phyloP scores from a whole-genome alignment of 2,888 invertebrate species.

The Nomada lathburiana region DNA sequence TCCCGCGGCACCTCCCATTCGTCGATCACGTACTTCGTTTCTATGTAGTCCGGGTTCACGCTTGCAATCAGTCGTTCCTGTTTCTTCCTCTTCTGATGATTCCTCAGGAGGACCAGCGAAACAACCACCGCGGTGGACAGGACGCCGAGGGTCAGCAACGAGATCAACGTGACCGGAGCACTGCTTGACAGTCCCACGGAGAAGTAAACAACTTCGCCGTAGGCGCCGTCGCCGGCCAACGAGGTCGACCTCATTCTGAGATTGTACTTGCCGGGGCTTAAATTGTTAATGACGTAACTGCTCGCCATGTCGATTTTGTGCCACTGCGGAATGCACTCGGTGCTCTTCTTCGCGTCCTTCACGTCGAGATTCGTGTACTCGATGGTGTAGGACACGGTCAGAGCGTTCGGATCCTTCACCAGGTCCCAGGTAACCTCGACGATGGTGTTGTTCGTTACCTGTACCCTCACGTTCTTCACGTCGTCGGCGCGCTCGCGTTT shows the following conservation, averaged over 20 bases:
- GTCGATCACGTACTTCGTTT: constrained; percentile 87
- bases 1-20: constrained; percentile 90
- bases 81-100: constrained; percentile 76
- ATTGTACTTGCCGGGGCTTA: constrained; percentile 87
- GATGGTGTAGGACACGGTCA: constrained; percentile 88
- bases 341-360: constrained; percentile 79
- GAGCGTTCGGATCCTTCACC: constrained; percentile 88
- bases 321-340: constrained; percentile 85
- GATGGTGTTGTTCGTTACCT: constrained; percentile 76
- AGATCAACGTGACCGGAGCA: constrained; percentile 59
- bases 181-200: constrained; percentile 67
- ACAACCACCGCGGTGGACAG: constrained; percentile 57
- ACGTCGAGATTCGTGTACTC: constrained; percentile 85
- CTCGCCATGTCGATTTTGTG: constrained; percentile 68
- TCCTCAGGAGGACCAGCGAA: constrained; percentile 77
- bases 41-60: constrained; percentile 89
- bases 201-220: constrained; percentile 75
- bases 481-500: constrained; percentile 83
- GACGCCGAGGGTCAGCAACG: constrained; percentile 69
- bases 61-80: constrained; percentile 85
- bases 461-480: constrained; percentile 74
- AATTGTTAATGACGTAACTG: constrained; percentile 77
- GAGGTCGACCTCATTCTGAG: constrained; percentile 87
- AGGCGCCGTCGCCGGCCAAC: constrained; percentile 86
- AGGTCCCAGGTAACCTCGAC: constrained; percentile 86